Percentiles rank a stretch among this genome's conserved stretches.
phyloP scores from a whole-genome alignment of 2,888 invertebrate genomes.

The Ephialtes manifestator region DNA sequence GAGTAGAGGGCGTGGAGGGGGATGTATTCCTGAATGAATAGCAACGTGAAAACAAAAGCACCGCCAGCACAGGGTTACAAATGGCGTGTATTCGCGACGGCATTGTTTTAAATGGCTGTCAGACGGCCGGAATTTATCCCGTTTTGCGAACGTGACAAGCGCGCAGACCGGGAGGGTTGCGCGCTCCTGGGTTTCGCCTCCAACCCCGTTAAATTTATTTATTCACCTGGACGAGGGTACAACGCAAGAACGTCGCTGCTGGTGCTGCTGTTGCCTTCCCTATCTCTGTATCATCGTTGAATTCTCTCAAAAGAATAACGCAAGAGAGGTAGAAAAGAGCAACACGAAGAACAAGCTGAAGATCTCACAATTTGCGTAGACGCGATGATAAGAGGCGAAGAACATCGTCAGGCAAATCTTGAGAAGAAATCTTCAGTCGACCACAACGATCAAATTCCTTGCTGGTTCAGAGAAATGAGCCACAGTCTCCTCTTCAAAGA shows the following conservation, averaged over 20 bases:
- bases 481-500: conserved; percentile 33
- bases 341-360: background rate
- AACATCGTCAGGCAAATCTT: background rate
- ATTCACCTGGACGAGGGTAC: conserved; percentile 78
- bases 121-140: conserved; percentile 85
- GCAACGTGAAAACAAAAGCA: conserved; percentile 84
- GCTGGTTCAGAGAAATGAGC: background rate
- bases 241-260: conserved; percentile 4
- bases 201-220: conserved; percentile 83
- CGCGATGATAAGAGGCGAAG: background rate
- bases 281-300: conserved; percentile 1
- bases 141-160: conserved; percentile 85
- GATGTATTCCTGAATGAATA: conserved; percentile 81
- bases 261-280: background rate
- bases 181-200: conserved; percentile 15
- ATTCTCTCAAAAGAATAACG: conserved; percentile 11
- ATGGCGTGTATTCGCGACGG: conserved; percentile 85
- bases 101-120: conserved; percentile 86
- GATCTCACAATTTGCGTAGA: background rate
- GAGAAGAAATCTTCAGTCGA: background rate
- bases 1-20: conserved; percentile 16
- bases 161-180: conserved; percentile 66
- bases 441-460: background rate
- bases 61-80: conserved; percentile 81
- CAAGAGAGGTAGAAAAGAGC: background rate